These are phyloP conservation scores for Callipepla squamata DNA, from an alignment of 2,113 vertebrate genomes.

Conservation along the genomic window DNA sequence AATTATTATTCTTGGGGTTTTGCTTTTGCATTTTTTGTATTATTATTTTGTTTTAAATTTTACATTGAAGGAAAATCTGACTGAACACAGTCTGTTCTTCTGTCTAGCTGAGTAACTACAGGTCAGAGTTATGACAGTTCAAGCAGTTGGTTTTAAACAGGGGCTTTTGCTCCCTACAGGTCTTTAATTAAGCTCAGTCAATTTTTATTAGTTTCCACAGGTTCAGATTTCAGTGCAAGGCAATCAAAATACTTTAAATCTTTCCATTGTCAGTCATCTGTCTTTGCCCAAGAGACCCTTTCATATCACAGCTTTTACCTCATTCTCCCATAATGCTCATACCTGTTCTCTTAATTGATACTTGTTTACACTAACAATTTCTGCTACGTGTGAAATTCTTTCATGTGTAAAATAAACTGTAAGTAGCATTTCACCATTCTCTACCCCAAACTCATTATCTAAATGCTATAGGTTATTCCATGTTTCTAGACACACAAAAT, in stretches of 20 bases:
- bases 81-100: neutral
- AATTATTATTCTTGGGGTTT: neutral
- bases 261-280: constrained; percentile 32
- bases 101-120: neutral
- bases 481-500: neutral
- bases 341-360: constrained; percentile 60
- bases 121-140: neutral
- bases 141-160: neutral
- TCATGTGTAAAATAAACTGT: constrained; percentile 64
- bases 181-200: neutral
- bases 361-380: constrained; percentile 64
- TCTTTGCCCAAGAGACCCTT: constrained; percentile 32
- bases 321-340: constrained; percentile 38
- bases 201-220: constrained; percentile 41
- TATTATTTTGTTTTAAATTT: neutral
- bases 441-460: constrained; percentile 47
- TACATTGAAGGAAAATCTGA: neutral
- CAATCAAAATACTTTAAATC: constrained; percentile 25
- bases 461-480: constrained; percentile 47
- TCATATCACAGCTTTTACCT: constrained; percentile 53
- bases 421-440: constrained; percentile 53
- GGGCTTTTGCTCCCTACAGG: neutral
- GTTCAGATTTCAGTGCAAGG: constrained; percentile 37
- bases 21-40: neutral
- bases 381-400: constrained; percentile 65